Percentiles rank a stretch among this genome's conserved stretches.
phyloP scores from a whole-genome alignment of 2,797 vertebrate species.

The Ibycter americanus region DNA sequence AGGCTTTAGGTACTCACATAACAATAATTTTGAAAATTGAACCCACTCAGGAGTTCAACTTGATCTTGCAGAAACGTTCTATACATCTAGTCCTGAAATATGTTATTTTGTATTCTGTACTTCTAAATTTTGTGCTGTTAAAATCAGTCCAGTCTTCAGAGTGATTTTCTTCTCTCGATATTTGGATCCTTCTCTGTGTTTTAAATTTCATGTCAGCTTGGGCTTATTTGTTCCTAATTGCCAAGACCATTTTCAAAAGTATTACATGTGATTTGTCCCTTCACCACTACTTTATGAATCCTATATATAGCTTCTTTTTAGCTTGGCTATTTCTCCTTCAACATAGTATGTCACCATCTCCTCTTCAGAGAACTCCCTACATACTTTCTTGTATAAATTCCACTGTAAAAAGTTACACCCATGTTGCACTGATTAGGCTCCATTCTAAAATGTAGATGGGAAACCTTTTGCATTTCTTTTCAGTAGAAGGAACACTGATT shows the following conservation, averaged over 20 bases:
- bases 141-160: background rate
- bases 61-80: background rate
- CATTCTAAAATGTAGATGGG: background rate
- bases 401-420: background rate
- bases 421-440: background rate
- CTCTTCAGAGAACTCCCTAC: background rate
- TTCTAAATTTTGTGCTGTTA: background rate
- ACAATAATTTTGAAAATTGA: background rate
- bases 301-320: background rate
- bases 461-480: background rate
- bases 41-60: background rate
- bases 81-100: background rate
- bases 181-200: background rate
- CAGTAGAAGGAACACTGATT: background rate
- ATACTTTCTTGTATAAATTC: background rate
- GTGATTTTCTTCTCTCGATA: background rate
- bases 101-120: background rate
- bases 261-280: background rate
- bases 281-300: background rate
- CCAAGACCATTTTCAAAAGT: background rate
- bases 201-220: background rate
- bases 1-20: background rate
- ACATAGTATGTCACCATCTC: background rate
- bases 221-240: background rate
- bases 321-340: background rate